phyloP scores from a whole-genome alignment of 2,888 invertebrate species.

The Drosophila dives region DNA sequence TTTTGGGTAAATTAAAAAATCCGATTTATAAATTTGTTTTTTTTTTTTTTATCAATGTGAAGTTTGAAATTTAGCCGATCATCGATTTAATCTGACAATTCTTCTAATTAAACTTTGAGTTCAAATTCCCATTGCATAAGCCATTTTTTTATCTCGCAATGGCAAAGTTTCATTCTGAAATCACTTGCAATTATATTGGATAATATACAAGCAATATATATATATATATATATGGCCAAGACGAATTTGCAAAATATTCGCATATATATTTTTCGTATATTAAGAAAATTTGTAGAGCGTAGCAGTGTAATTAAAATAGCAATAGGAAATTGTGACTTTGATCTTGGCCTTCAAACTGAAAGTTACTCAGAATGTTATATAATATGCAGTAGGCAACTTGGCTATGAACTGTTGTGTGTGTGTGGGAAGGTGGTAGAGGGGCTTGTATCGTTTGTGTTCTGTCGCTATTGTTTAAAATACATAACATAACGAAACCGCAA shows the following conservation, averaged over 20 bases:
- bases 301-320: constrained; percentile 12
- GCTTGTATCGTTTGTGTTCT: background rate
- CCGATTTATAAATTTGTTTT: background rate
- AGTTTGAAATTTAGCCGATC: constrained; percentile 32
- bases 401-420: background rate
- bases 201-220: constrained; percentile 24
- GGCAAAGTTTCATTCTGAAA: constrained; percentile 37
- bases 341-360: constrained; percentile 74
- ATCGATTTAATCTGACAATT: constrained; percentile 19
- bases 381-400: background rate
- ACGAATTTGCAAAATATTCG: constrained; percentile 31
- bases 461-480: constrained; percentile 1
- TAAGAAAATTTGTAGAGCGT: constrained; percentile 36
- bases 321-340: constrained; percentile 65
- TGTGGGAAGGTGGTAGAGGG: background rate
- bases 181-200: constrained; percentile 27
- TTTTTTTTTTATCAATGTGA: constrained; percentile 31
- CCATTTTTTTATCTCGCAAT: background rate
- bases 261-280: constrained; percentile 3
- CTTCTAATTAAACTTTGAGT: constrained; percentile 33
- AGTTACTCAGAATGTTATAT: constrained; percentile 1
- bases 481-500: background rate
- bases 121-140: constrained; percentile 27
- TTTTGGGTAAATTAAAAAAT: constrained; percentile 5
- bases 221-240: constrained; percentile 16